These are phyloP conservation scores for Pavo muticus DNA, from an alignment of 2,113 vertebrate species.

Conservation along the genomic window DNA sequence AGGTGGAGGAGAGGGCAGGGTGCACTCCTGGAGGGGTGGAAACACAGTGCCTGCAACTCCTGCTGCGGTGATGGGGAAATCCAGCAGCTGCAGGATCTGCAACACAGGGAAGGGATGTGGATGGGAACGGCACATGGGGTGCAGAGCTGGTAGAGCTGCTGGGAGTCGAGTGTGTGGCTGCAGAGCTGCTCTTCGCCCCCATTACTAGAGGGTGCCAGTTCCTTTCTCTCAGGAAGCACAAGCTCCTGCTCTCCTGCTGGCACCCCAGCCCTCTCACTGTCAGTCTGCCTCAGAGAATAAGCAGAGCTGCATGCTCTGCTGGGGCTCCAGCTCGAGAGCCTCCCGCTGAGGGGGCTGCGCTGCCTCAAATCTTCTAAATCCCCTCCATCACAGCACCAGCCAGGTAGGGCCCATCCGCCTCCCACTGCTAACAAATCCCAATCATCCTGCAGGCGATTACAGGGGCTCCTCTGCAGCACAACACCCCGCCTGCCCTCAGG, in stretches of 20 bases:
- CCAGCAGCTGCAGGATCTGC: too few relatives aligned
- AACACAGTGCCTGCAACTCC: background rate
- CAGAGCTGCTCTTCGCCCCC: background rate
- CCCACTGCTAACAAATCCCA: constrained; percentile 44
- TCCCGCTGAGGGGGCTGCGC: background rate
- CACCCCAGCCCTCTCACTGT: background rate
- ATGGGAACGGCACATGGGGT: background rate
- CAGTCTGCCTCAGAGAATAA: background rate
- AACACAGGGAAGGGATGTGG: too few relatives aligned
- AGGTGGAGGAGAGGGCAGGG: background rate
- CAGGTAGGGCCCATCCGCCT: background rate
- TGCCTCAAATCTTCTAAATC: constrained; percentile 62
- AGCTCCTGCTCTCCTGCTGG: background rate
- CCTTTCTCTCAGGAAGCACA: background rate
- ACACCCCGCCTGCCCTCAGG: background rate
- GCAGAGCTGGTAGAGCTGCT: background rate
- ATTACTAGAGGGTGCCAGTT: fast-evolving
- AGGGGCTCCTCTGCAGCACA: constrained; percentile 34
- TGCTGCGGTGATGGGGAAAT: background rate
- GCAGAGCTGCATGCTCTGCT: background rate
- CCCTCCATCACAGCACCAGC: constrained; percentile 42
- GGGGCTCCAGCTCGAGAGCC: background rate
- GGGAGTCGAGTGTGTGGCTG: fast-evolving
- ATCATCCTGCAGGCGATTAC: constrained; percentile 42
- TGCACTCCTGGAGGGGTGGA: background rate